Base-by-base conservation (phyloP, 2,797 vertebrate species). In the Arctocebus calabarensis region DNA sequence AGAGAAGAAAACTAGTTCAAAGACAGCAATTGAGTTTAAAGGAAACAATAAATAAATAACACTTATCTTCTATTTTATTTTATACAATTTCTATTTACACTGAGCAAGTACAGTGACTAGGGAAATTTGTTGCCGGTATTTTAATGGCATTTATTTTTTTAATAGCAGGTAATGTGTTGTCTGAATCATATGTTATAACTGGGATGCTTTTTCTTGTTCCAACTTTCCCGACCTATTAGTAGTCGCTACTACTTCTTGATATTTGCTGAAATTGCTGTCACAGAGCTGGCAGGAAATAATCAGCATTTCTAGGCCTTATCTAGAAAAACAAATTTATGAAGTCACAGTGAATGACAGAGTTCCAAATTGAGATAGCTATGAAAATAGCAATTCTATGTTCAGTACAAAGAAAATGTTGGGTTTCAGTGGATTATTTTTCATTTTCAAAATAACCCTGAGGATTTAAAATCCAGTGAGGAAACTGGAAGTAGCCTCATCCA, bases 301-400 rank as follows among this genome's bases (percentile, higher is more conserved):
- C 70, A 77, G 37, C 20, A 75, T 85, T 70, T 88, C 23, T 70
- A 81, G 78, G 10, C 13, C 8, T 86, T 52, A 66, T 17, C 17
- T 90, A 75, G 45, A 55, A 83, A 43, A 89, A 29, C 22, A 91
- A 81, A 87, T 20, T 81, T 84, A 29, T 27, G 25, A 96, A 88
- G 40, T 85, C 78, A 52, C 16, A 43, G n/a, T 32, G 59, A 84
- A 64, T 87, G 45, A 71, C 23, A 61, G 37, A 43, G 22, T 73
- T 84, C 14, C 29, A 89, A 92, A 74, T 29, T 48, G 70, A 93
- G 61, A 81, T 34, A 34, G 57, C 11, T 32, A 23, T 13, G 25
- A 71, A n/a, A 32, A 73, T 4, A 43, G 59, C 73, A 52, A 79
- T 82, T 77, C 45, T 45, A 4, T 59, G 5, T 66, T 91, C 45